A percentile compares a stretch with the other conserved stretches of the same genome.
Conservation (phyloP, 1,140 invertebrate species). For the Bombus polaris region DNA sequence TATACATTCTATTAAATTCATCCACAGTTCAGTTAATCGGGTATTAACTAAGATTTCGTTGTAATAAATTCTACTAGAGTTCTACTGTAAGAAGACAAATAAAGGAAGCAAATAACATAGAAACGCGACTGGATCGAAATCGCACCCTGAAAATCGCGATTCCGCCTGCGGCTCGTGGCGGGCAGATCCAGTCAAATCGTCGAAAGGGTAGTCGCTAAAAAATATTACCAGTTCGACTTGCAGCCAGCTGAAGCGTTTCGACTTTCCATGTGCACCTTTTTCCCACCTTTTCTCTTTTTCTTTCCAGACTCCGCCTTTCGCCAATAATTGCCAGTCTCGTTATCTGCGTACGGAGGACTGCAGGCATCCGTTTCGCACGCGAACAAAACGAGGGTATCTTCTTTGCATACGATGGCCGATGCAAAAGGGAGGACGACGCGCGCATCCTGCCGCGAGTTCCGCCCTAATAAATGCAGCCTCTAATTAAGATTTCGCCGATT, state of each 20-base stretch:
- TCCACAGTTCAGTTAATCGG: background rate
- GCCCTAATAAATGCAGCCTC: slow-evolving; percentile 46
- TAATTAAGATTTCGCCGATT: slow-evolving; percentile 55
- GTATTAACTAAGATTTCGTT: background rate
- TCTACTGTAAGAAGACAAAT: background rate
- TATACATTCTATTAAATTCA: too few relatives aligned
- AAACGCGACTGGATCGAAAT: background rate
- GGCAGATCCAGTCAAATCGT: background rate
- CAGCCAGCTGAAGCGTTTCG: too few relatives aligned
- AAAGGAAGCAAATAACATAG: background rate
- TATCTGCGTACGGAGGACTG: slow-evolving; percentile 22
- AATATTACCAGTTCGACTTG: background rate
- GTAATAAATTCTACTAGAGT: too few relatives aligned
- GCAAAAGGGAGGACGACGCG: background rate
- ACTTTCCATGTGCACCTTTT: too few relatives aligned
- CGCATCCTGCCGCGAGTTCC: slow-evolving; percentile 30
- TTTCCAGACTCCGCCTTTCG: slow-evolving; percentile 11
- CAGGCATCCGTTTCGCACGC: slow-evolving; percentile 37
- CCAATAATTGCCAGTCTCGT: slow-evolving; percentile 47
- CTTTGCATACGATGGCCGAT: slow-evolving; percentile 8
- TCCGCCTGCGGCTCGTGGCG: background rate
- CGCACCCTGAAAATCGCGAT: background rate
- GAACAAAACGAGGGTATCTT: slow-evolving; percentile 35
- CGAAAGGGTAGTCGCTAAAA: background rate
- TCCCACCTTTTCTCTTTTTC: background rate